A percentile compares a stretch with the other conserved stretches of the same genome.
Evolutionary conservation across 2,113 vertebrate genomes (phyloP).

Genomic region (Regulus satrapa): DNA sequence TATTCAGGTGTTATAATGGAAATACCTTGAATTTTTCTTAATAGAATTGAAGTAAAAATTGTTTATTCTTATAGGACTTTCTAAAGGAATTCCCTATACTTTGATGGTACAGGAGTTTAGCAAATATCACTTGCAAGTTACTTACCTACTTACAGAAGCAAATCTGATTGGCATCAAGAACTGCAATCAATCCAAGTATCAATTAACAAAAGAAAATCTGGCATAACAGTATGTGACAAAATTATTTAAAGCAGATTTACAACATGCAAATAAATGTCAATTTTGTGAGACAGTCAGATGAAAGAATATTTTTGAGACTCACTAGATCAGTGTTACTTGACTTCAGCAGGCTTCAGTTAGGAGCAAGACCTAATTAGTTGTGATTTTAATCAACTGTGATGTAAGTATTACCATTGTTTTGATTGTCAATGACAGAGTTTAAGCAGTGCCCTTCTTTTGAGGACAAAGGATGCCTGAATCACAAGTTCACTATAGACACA

Average conservation of each 20-base stretch:
- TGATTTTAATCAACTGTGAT: neutral
- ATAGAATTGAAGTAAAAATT: neutral
- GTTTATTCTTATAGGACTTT: neutral
- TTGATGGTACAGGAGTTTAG: neutral
- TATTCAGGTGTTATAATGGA: neutral
- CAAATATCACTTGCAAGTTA: neutral
- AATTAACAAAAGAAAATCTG: neutral
- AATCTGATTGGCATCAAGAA: neutral
- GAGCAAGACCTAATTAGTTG: neutral
- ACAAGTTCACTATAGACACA: neutral
- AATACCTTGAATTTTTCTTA: neutral
- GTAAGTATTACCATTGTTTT: neutral
- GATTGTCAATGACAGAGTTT: neutral
- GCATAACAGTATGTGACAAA: neutral
- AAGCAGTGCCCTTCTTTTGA: neutral
- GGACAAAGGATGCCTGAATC: neutral
- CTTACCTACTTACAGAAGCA: neutral
- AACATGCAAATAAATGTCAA: neutral
- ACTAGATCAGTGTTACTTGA: neutral
- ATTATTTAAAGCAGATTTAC: neutral
- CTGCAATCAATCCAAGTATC: neutral
- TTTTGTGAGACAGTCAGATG: neutral
- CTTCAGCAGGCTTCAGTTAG: neutral
- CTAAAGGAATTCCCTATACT: neutral
- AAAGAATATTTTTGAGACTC: neutral